A percentile compares a stretch with the other conserved stretches of the same genome.
Evolutionary conservation across 2,113 vertebrate genomes (phyloP).

Genomic region (Macrotis lagotis): DNA sequence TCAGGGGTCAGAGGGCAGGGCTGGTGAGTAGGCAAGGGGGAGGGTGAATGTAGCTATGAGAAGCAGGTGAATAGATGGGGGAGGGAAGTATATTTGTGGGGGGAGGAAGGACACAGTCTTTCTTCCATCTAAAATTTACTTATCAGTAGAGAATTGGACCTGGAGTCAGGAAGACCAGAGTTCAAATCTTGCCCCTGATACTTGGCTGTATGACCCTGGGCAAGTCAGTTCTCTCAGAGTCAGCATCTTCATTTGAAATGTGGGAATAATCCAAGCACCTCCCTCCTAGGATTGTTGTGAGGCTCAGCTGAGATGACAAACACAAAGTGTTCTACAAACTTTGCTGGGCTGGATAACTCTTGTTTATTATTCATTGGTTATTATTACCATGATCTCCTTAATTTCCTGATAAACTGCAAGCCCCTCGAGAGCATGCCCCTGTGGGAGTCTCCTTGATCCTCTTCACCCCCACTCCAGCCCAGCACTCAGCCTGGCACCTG

Average conservation of each 20-base stretch:
- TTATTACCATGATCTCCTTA: too few species aligned
- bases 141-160: background rate
- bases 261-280: background rate
- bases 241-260: background rate
- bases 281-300: too few species aligned
- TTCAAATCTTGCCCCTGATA: background rate
- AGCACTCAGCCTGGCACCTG: background rate
- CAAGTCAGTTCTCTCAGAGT: background rate
- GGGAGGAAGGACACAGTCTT: background rate
- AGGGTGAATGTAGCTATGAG: too few species aligned
- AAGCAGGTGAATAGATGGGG: too few species aligned
- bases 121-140: background rate
- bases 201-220: background rate
- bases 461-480: too few species aligned
- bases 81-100: too few species aligned
- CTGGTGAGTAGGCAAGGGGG: too few species aligned
- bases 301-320: too few species aligned
- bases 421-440: background rate
- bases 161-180: background rate
- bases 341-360: rapidly evolving
- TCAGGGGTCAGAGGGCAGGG: too few species aligned
- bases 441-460: background rate
- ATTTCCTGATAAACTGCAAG: background rate
- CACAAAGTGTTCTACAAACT: background rate
- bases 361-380: background rate